Percentiles rank a stretch among this genome's conserved stretches.
Evolutionary conservation across 53 echinoderm and acorn worm species (phyloP).

Genomic region (Mesocentrotus franciscanus): DNA sequence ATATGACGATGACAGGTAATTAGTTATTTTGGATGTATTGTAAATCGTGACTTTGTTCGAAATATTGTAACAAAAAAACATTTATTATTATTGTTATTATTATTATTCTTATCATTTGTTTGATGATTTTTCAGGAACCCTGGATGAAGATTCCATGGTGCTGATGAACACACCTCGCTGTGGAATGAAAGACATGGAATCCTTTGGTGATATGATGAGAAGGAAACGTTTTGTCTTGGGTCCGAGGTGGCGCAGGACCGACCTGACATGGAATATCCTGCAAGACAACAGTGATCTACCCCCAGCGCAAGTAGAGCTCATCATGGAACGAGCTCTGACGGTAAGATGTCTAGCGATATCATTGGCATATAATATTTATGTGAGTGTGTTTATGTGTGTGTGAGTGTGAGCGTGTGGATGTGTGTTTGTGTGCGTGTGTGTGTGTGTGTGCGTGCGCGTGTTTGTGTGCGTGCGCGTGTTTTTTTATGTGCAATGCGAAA

Average conservation of each 20-base stretch:
- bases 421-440: no score
- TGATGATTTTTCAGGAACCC: constrained; percentile 55
- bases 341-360: constrained; percentile 34
- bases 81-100: neutral
- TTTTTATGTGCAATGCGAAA: no score
- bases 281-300: constrained; percentile 53
- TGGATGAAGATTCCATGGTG: constrained; percentile 60
- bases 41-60: neutral
- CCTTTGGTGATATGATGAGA: constrained; percentile 56
- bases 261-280: constrained; percentile 75
- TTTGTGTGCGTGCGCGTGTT: no score
- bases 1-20: constrained; percentile 3
- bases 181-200: constrained; percentile 75
- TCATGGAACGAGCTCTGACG: constrained; percentile 65
- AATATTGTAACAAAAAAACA: neutral
- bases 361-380: no score
- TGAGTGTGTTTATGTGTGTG: no score
- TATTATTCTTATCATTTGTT: neutral
- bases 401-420: no score
- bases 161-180: constrained; percentile 83
- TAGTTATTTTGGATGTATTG: neutral
- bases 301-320: neutral
- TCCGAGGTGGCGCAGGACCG: constrained; percentile 63
- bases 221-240: constrained; percentile 69
- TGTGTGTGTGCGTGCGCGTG: no score